These are phyloP conservation scores for Amiota communis DNA, from an alignment of 2,888 invertebrate species.

Conservation along the genomic window DNA sequence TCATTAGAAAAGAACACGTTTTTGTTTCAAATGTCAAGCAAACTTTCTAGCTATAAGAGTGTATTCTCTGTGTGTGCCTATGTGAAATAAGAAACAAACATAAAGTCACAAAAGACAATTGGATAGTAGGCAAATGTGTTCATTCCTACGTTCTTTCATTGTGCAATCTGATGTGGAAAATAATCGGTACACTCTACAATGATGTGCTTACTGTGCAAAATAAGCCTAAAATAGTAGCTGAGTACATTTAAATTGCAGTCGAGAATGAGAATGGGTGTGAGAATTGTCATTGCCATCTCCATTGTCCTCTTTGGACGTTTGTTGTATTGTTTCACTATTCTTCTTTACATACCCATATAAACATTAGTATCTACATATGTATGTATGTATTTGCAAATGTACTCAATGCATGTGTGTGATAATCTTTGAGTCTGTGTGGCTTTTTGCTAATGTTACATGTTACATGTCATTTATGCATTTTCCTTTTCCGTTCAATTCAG, in stretches of 20 bases:
- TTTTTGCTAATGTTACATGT: background rate
- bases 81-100: background rate
- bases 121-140: background rate
- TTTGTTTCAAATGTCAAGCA: no score
- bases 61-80: no score
- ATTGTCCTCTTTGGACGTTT: background rate
- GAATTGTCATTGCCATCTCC: conserved; percentile 5
- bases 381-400: no score
- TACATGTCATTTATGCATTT: conserved; percentile 1
- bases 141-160: no score
- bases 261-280: background rate
- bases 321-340: background rate
- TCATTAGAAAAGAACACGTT: no score
- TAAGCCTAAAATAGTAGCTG: background rate
- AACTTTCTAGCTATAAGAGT: no score
- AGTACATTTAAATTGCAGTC: background rate
- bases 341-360: background rate
- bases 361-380: background rate
- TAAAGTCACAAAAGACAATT: background rate
- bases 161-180: no score
- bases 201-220: background rate
- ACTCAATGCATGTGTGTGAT: no score
- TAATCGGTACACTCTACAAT: background rate
- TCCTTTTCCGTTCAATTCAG: no score
- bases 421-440: background rate